phyloP scores from a whole-genome alignment of 2,888 invertebrate species.

The Mimas tiliae region DNA sequence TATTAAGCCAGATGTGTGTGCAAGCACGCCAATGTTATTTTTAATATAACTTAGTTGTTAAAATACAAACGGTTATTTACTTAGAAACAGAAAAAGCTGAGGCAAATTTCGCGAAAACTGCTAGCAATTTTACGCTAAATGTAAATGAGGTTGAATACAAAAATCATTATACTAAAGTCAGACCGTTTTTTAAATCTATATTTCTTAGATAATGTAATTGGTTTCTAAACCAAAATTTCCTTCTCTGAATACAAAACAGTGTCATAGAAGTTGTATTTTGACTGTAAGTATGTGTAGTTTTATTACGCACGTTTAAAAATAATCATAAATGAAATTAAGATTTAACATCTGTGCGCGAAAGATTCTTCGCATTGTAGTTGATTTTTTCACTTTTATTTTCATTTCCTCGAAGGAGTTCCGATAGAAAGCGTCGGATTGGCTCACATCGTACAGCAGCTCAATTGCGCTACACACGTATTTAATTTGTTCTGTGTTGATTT shows the following conservation, averaged over 20 bases:
- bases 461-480: slow-evolving; percentile 69
- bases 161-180: slow-evolving; percentile 14
- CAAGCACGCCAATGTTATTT: neutral
- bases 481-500: slow-evolving; percentile 74
- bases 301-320: slow-evolving; percentile 15
- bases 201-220: slow-evolving; percentile 19
- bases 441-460: slow-evolving; percentile 56
- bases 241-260: slow-evolving; percentile 9
- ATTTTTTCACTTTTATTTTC: slow-evolving; percentile 50
- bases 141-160: slow-evolving; percentile 23
- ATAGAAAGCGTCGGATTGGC: slow-evolving; percentile 54
- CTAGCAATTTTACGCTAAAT: slow-evolving; percentile 17
- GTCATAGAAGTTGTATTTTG: neutral
- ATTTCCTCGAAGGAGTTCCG: slow-evolving; percentile 59
- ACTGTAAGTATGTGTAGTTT: neutral
- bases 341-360: slow-evolving; percentile 46
- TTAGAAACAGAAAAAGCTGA: slow-evolving; percentile 1
- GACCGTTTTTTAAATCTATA: slow-evolving; percentile 3
- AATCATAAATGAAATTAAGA: slow-evolving; percentile 42
- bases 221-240: neutral
- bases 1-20: neutral
- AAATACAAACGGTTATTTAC: neutral
- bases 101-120: slow-evolving; percentile 21
- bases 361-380: slow-evolving; percentile 51
- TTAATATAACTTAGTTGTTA: neutral